Base-by-base conservation (phyloP, 1,140 invertebrate genomes). In the Drosophila sp. region DNA sequence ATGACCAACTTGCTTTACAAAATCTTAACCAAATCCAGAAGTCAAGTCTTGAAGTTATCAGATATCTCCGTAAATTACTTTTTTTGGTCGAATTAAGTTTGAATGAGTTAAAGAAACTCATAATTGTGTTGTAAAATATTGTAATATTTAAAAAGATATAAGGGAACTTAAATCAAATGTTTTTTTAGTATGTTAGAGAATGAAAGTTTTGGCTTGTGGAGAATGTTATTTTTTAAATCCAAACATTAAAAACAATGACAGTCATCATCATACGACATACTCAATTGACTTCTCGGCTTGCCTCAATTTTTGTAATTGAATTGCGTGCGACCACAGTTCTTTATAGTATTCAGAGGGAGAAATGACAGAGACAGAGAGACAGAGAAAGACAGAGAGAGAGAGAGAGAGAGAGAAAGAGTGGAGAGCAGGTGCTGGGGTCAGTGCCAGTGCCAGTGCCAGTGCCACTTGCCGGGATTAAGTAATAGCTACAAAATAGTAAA, bases 241-340 rank as follows among this genome's bases (percentile, higher is more conserved):
- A 43, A 8, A 4, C 25, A 50, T 14, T 51, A 14, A 48, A 69
- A 69, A 73, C 65, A 73, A 62, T 69, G 45, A 11, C 54, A 50
- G 64, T 43, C 34, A 59, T 27, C 53, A 66, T 72, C 58, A 73
- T 62, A 29, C 58, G 63, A 66, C 63, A 9, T 36, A 36, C 8
- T 74, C 58, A 70, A 70, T 64, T 70, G 67, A 16, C 38, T 53
- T 2, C 40, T 18, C 59, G 50, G 38, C 63, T 58, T 57, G 36
- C 29, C 54, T 58, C 53, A 58, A 72, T 72, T 71, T 63, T 53
- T 70, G 46, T 70, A 77, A 77, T 77, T 77, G 75, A 40, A 59
- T 77, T 77, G 75, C 72, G 65, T 77, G 72, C 27, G 27, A 34
- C 29, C 34, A 13, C 34, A 13, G 32, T 51, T 27, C 25, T 29